Evolutionary conservation across 2,888 invertebrate genomes (phyloP).

Genomic region (Brenthis hecate): DNA sequence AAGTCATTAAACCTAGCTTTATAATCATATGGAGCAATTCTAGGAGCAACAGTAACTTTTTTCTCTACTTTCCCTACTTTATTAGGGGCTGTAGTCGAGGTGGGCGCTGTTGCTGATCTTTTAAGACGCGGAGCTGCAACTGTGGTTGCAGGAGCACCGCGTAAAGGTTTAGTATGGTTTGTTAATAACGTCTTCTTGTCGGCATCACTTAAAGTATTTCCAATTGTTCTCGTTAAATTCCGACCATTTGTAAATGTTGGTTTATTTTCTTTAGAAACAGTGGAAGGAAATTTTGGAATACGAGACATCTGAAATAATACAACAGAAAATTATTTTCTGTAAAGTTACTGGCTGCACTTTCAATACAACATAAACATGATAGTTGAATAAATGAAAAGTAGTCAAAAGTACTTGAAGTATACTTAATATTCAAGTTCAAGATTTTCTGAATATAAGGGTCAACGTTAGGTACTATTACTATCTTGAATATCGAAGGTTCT

Average conservation of each 20-base stretch:
- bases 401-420: too few relatives aligned
- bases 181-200: conserved; percentile 68
- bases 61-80: conserved; percentile 67
- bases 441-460: too few relatives aligned
- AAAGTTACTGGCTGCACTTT: not conserved
- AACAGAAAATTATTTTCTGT: not conserved
- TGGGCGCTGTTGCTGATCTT: conserved; percentile 64
- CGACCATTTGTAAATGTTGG: conserved; percentile 56
- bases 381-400: not conserved
- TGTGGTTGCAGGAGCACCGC: conserved; percentile 45
- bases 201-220: conserved; percentile 64
- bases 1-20: conserved; percentile 85
- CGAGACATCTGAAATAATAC: conserved; percentile 69
- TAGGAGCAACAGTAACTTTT: conserved; percentile 74
- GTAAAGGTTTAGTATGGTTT: conserved; percentile 68
- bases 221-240: conserved; percentile 55
- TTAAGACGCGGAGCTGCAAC: conserved; percentile 62
- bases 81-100: conserved; percentile 51
- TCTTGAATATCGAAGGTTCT: too few relatives aligned
- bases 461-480: too few relatives aligned
- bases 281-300: conserved; percentile 68
- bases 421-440: too few relatives aligned
- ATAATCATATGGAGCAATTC: conserved; percentile 84
- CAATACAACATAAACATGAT: not conserved
- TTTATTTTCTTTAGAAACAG: conserved; percentile 66